These are phyloP conservation scores for Hipparchia semele DNA, from an alignment of 2,888 invertebrate species.

Conservation along the genomic window DNA sequence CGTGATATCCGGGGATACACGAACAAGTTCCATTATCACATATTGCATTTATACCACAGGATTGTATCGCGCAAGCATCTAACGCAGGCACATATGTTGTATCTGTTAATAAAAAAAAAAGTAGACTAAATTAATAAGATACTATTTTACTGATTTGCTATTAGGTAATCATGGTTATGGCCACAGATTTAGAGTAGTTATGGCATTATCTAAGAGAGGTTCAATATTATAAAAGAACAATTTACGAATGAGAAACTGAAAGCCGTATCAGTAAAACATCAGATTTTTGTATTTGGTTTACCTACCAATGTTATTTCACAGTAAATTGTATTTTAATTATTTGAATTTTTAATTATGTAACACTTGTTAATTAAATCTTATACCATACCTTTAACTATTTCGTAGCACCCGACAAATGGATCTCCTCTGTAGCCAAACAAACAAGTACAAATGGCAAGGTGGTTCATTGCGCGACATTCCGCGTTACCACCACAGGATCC, in stretches of 20 bases:
- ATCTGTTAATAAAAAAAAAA: constrained; percentile 51
- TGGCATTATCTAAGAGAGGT: not conserved
- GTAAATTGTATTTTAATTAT: too few species aligned
- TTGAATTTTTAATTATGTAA: too few species aligned
- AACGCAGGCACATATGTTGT: constrained; percentile 57
- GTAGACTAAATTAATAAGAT: not conserved
- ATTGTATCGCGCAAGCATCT: constrained; percentile 84
- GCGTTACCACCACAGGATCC: constrained; percentile 88
- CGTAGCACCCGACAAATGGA: constrained; percentile 84
- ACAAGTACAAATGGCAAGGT: constrained; percentile 90
- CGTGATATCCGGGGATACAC: constrained; percentile 84
- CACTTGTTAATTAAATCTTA: not conserved
- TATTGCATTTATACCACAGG: constrained; percentile 86
- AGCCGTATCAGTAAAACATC: too few species aligned
- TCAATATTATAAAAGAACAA: too few species aligned
- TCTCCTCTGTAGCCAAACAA: constrained; percentile 86
- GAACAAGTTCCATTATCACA: constrained; percentile 84
- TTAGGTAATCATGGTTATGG: not conserved
- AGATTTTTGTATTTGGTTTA: too few species aligned
- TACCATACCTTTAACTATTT: constrained; percentile 57
- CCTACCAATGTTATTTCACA: too few species aligned
- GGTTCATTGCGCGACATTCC: constrained; percentile 88
- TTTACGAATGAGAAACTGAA: too few species aligned
- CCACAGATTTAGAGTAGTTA: not conserved
- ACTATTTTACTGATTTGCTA: not conserved